Base-by-base conservation (phyloP, 1,140 invertebrate species). In the Drosophila tropicalis region DNA sequence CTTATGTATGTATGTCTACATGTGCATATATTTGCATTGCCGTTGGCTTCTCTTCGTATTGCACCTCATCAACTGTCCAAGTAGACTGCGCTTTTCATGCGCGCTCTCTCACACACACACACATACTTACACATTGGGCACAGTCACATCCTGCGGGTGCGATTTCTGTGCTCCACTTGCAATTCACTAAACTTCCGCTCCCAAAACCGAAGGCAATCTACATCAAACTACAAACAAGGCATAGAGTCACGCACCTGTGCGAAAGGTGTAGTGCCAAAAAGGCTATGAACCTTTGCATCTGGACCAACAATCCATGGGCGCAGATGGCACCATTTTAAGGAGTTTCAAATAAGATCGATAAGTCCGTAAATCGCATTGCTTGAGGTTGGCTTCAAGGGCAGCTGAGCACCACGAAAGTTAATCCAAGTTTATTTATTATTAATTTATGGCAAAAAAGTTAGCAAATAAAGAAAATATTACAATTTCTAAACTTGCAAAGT, bases 11-110 rank as follows among this genome's bases (percentile, higher is more conserved):
- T 47, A 75, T 69, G 44, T 75, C 80, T 64, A 67, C 72, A 72
- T 69, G 80, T 70, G 80, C 80, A 83, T 79, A 82, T 83, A 82
- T 82, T 82, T 82, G 76, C 80, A 83, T 79, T 70, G 74, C 70
- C 79, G 51, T 58, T 44, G 79, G 74, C 74, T 70, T 60, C 44
- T 22, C 17, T 51, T n/a, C 44, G 19, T 19, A 19, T 19, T 51
- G 62, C 79, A 76, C 17, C 17, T 51, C 44, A 51, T 51, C 44
- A 51, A 51, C 64, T 65, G 68, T 73, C 71, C 75, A 36, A 58
- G 56, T 34, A 10, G 67, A 83, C 66, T 82, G 79, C 79, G 75
- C 79, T 82, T 82, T 82, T 82, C 63, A 70, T 22, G 74, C 62
- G 44, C 44, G 44, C 44, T 22, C 9, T 61, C 36, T 58, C 22